Conservation (phyloP, 2,113 vertebrate species). For the Alectura lathami region DNA sequence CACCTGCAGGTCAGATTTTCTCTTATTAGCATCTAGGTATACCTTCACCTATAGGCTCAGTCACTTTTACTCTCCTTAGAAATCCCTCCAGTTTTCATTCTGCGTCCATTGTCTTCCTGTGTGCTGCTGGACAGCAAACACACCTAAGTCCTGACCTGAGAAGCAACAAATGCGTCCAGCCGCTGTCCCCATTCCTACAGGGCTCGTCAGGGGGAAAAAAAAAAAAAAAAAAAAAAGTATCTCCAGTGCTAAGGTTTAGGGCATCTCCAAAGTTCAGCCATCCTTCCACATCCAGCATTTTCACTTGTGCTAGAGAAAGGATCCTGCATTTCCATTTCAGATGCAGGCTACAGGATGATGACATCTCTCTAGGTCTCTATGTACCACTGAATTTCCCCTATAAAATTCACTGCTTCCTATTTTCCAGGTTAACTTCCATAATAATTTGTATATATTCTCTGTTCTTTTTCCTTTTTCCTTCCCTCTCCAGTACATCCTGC, state of each 20-base stretch:
- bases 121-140: not conserved
- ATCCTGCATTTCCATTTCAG: not conserved
- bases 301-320: not conserved
- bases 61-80: not conserved
- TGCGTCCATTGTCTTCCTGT: not conserved
- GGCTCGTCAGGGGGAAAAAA: too few species aligned
- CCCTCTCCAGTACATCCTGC: not conserved
- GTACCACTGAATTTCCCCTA: not conserved
- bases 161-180: not conserved
- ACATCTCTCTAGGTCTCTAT: not conserved
- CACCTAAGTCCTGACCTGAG: rapidly evolving
- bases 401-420: not conserved
- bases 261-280: not conserved
- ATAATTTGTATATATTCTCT: not conserved
- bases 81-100: not conserved
- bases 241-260: not conserved
- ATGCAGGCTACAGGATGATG: not conserved
- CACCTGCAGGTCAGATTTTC: not conserved
- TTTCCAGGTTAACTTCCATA: not conserved
- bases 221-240: too few species aligned
- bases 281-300: not conserved
- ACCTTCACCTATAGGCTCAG: rapidly evolving
- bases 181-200: not conserved
- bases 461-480: not conserved
- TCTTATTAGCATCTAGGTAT: not conserved